These are phyloP conservation scores for Mionectes macconnelli DNA, from an alignment of 2,113 vertebrate genomes.

Conservation along the genomic window DNA sequence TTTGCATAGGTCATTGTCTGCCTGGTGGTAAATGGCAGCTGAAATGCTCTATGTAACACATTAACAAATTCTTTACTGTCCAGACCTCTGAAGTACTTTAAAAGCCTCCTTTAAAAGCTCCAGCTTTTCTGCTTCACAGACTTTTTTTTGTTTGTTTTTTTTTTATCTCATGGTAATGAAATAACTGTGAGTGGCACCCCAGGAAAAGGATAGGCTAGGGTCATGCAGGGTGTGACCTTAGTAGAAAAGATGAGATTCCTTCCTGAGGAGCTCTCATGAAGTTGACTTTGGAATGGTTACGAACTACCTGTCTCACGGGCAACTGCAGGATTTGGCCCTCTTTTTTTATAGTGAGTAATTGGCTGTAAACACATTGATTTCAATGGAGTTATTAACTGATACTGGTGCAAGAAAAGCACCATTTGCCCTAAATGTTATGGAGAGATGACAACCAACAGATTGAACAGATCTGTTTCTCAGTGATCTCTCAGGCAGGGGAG, in stretches of 20 bases:
- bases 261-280: not conserved
- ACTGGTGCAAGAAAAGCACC: not conserved
- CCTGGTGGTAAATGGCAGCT: not conserved
- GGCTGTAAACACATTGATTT: not conserved
- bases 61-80: constrained; percentile 8
- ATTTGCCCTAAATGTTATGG: not conserved
- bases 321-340: not conserved
- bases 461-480: not conserved
- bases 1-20: not conserved
- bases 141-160: constrained; percentile 1
- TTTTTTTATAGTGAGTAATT: not conserved
- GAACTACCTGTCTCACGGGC: not conserved
- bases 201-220: not conserved
- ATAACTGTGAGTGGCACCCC: not conserved
- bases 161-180: not conserved
- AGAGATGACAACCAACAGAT: not conserved
- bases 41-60: not conserved
- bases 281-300: not conserved
- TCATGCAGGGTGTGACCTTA: not conserved
- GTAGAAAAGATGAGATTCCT: not conserved
- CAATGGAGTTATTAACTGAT: not conserved
- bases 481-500: not conserved
- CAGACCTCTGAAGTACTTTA: constrained; percentile 1
- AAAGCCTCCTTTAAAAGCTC: not conserved
- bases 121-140: not conserved